These are phyloP conservation scores for Eriosoma lanigerum DNA, from an alignment of 1,140 invertebrate genomes.

Conservation along the genomic window DNA sequence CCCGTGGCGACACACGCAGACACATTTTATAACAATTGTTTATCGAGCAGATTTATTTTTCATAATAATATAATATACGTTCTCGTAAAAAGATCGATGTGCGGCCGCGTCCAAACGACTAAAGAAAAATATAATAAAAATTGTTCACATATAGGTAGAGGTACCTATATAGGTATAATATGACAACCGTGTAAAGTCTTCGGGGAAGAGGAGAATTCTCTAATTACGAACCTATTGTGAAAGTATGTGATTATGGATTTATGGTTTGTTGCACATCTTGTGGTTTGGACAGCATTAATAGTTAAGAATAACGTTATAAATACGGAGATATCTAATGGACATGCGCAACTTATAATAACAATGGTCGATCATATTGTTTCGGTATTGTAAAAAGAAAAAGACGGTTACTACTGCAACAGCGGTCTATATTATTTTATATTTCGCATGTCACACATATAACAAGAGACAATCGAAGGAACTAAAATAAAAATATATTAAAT, in stretches of 20 bases:
- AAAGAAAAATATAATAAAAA: not conserved
- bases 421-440: constrained; percentile 1
- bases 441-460: too few relatives aligned
- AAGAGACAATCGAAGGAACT: too few relatives aligned
- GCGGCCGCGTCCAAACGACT: not conserved
- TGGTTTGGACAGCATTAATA: constrained; percentile 19
- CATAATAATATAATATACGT: not conserved
- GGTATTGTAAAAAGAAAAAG: not conserved
- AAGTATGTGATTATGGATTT: constrained; percentile 29
- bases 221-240: constrained; percentile 31
- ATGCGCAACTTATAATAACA: constrained; percentile 18
- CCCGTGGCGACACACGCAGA: constrained; percentile 34
- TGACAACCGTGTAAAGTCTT: constrained; percentile 39
- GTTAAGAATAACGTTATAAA: not conserved
- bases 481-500: too few relatives aligned
- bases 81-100: constrained; percentile 4
- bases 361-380: constrained; percentile 8
- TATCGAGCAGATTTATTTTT: constrained; percentile 19
- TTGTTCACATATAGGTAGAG: not conserved
- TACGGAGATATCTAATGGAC: not conserved
- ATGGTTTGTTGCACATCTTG: constrained; percentile 10
- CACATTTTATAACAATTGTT: constrained; percentile 30
- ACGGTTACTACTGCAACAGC: not conserved
- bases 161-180: not conserved
- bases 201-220: not conserved